phyloP scores from a whole-genome alignment of 2,113 vertebrate genomes.

The Kobus ellipsiprymnus region DNA sequence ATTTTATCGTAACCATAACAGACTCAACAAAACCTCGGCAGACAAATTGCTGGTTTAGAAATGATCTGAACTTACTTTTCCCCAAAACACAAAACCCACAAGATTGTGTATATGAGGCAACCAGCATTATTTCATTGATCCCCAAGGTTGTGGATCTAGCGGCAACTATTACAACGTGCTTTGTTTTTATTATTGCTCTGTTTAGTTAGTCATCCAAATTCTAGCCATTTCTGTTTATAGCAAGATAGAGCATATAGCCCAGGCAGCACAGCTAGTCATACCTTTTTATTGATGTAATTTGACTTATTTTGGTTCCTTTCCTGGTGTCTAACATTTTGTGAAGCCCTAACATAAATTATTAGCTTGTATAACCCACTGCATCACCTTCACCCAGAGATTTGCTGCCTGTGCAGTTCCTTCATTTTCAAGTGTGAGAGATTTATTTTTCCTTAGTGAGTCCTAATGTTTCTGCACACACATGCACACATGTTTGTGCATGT shows the following conservation, averaged over 20 bases:
- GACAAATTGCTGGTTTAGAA: slow-evolving; percentile 56
- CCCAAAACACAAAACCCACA: slow-evolving; percentile 58
- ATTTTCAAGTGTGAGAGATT: slow-evolving; percentile 74
- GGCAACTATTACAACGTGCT: slow-evolving; percentile 65
- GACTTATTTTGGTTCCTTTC: slow-evolving; percentile 67
- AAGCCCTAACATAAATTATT: slow-evolving; percentile 66
- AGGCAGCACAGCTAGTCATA: slow-evolving; percentile 72
- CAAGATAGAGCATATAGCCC: slow-evolving; percentile 60
- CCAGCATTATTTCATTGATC: slow-evolving; percentile 66
- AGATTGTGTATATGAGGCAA: slow-evolving; percentile 63
- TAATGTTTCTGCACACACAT: not conserved
- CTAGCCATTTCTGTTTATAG: slow-evolving; percentile 61
- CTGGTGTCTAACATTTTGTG: slow-evolving; percentile 69
- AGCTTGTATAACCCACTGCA: slow-evolving; percentile 38
- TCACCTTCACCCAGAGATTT: slow-evolving; percentile 55
- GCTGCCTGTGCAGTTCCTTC: slow-evolving; percentile 61
- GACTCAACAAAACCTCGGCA: slow-evolving; percentile 62
- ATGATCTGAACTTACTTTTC: slow-evolving; percentile 54
- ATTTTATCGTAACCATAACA: slow-evolving; percentile 65
- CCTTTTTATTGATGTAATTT: slow-evolving; percentile 76
- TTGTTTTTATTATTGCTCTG: slow-evolving; percentile 71
- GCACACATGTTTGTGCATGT: not conserved
- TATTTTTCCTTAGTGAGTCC: slow-evolving; percentile 61
- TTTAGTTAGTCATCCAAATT: slow-evolving; percentile 68
- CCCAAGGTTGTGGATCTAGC: slow-evolving; percentile 65